Conservation (phyloP, 2,888 invertebrate genomes). For the Ramazzottius varieornatus region DNA sequence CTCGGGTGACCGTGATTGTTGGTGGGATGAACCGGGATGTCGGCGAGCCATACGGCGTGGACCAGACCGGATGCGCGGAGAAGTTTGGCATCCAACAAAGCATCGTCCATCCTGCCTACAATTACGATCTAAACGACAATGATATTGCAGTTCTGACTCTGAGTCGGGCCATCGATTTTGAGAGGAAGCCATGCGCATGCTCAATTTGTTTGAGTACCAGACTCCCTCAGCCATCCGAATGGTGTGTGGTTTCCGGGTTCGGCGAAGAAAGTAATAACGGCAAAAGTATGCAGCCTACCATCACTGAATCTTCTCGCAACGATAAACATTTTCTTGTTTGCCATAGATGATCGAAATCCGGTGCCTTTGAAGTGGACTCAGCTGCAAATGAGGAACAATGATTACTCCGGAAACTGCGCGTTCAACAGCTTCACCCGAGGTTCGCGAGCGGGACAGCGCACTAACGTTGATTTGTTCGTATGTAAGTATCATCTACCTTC, state of each 20-base stretch:
- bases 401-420: neutral
- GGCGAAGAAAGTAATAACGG: slow-evolving; percentile 1
- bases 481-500: no score
- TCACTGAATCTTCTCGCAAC: no score
- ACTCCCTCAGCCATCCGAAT: neutral
- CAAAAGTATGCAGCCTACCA: neutral
- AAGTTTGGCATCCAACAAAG: neutral
- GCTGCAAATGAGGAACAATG: neutral
- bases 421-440: neutral
- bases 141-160: neutral
- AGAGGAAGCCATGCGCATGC: neutral
- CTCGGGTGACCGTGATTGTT: neutral
- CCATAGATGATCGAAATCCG: neutral
- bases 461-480: neutral
- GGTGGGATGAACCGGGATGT: neutral
- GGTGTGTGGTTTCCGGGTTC: neutral
- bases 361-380: slow-evolving; percentile 2
- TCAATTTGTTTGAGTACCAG: neutral
- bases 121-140: slow-evolving; percentile 2
- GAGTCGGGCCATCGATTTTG: neutral
- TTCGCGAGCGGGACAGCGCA: neutral
- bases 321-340: no score
- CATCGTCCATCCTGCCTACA: neutral
- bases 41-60: neutral
- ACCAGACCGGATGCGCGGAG: neutral